These are phyloP conservation scores for Diplodus sargus DNA, from an alignment of 2,797 vertebrate genomes.

Conservation along the genomic window DNA sequence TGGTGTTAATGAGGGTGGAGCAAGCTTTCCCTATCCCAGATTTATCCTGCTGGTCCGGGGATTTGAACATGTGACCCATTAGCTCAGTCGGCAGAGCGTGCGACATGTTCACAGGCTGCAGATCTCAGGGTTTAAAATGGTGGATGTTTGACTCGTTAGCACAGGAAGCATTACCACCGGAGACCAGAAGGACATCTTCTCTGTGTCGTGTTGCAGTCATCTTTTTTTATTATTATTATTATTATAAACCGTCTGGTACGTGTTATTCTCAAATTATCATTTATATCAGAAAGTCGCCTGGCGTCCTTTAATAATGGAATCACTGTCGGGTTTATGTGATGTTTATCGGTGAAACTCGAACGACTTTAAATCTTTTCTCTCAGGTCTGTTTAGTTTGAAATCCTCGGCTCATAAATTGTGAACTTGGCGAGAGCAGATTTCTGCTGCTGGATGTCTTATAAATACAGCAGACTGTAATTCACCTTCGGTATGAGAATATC, in stretches of 20 bases:
- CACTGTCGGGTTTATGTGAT: background rate
- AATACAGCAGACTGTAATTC: conserved; percentile 36
- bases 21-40: no score
- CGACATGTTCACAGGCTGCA: no score
- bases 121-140: no score
- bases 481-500: background rate
- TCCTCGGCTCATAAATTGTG: conserved; percentile 31
- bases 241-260: background rate
- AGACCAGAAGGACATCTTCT: no score
- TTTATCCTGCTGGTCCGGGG: no score
- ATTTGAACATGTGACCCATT: no score
- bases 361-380: background rate
- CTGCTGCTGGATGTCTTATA: conserved; percentile 21
- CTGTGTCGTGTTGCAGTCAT: background rate
- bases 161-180: no score
- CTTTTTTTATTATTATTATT: background rate
- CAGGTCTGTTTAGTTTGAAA: conserved; percentile 29
- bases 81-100: no score
- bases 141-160: no score
- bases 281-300: background rate
- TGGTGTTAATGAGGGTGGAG: no score
- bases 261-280: background rate
- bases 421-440: conserved; percentile 10
- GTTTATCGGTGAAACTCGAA: background rate
- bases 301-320: background rate